Evolutionary conservation across 2,888 invertebrate species (phyloP).

Genomic region (Watsonalla cultraria): DNA sequence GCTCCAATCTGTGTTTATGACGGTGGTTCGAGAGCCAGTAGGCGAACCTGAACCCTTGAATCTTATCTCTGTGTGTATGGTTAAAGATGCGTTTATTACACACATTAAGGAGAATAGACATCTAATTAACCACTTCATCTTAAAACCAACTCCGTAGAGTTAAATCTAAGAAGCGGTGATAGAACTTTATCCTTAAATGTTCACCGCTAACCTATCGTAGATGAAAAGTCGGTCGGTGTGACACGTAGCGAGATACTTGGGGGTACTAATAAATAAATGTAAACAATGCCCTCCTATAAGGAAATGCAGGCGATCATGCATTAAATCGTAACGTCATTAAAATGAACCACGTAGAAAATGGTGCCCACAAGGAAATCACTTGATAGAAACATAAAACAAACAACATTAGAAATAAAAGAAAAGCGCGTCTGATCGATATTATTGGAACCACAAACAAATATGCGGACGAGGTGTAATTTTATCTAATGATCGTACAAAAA

Average conservation of each 20-base stretch:
- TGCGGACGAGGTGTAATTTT: conserved; percentile 45
- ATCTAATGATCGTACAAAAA: conserved; percentile 53
- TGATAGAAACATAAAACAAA: conserved; percentile 22
- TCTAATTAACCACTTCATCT: too few relatives aligned
- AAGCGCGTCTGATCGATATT: conserved; percentile 28
- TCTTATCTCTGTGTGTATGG: conserved; percentile 37
- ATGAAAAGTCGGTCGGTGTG: too few relatives aligned
- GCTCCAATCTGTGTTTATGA: conserved; percentile 67
- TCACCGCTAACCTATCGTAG: too few relatives aligned
- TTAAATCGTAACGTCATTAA: background rate
- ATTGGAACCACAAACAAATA: conserved; percentile 53
- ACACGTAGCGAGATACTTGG: too few relatives aligned
- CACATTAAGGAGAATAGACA: background rate
- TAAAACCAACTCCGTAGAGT: too few relatives aligned
- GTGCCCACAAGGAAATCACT: conserved; percentile 4
- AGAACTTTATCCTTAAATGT: too few relatives aligned
- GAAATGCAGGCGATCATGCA: background rate
- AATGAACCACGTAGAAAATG: background rate
- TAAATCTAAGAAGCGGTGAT: too few relatives aligned
- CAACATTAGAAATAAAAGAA: conserved; percentile 17
- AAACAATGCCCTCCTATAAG: background rate
- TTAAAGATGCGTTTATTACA: background rate
- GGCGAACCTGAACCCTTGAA: conserved; percentile 47
- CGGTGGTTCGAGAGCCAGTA: conserved; percentile 36
- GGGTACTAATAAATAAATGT: background rate